Evolutionary conservation across 2,888 invertebrate species (phyloP), one percentile per base, ranked within the genome.

Genomic region (Gonocerus acuteangulatus): DNA sequence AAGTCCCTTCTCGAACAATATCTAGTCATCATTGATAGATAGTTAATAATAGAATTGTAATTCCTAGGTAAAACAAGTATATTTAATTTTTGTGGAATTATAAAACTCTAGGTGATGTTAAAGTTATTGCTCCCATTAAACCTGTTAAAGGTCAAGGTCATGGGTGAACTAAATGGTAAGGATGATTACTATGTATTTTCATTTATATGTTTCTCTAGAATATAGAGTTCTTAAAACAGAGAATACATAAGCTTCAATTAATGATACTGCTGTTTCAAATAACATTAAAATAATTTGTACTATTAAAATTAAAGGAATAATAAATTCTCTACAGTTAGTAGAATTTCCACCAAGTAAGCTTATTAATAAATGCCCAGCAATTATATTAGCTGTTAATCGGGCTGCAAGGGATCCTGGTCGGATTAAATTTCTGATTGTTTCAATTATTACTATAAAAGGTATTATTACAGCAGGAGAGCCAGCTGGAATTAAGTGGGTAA

Each of bases 361-460:
- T 78, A 86, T 73, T 71, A 86, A 68, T 74, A 86, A 71, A 72
- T 86, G 84, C 0, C 85, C 85, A 1, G 86, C 84, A 78, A 85
- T 84, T 81, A 86, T 85, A 77, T 86, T 86, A n/a, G 86, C 86
- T 3, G 82, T 79, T 77, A 86, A 71, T 66, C 86, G 85, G 62
- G 87, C 79, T 0, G 83, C 80, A 76, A 86, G 74, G 2, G 86
- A 86, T 72, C 80, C 76, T 0, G 85, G 84, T 11, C 84, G 84
- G 74, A 86, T 85, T 67, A 84, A 69, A 76, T 85, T 85, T 69
- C 85, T 86, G 75, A 84, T 82, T 36, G 82, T 79, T 82, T 86
- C 86, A 80, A 86, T 85, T 74, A 83, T 72, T 6, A 86, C 84
- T 60, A 60, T 60, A 27, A 86, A 85, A 23, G 83, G 82, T 76